Percentiles rank a stretch among this genome's conserved stretches.
Conservation (phyloP, 2,113 vertebrate species). For the Plestiodon gilberti region DNA sequence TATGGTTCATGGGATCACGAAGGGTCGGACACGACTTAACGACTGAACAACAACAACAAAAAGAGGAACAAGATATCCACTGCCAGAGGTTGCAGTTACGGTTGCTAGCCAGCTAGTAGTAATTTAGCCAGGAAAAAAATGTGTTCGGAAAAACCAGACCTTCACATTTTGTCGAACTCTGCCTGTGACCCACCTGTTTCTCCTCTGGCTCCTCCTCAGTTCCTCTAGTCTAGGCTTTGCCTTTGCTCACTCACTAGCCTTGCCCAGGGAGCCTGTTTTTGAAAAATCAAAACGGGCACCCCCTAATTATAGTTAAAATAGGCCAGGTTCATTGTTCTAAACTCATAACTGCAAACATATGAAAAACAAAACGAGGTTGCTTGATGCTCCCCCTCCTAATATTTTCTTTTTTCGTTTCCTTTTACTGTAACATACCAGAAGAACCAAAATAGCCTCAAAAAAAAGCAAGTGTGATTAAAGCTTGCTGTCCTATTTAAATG, state of each 20-base stretch:
- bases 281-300: not conserved
- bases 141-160: not conserved
- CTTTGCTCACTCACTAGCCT: not conserved
- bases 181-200: not conserved
- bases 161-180: not conserved
- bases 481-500: not conserved
- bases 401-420: slow-evolving; percentile 4
- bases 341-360: not conserved
- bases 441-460: not conserved
- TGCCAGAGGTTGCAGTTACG: not conserved
- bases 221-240: not conserved
- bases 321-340: too few relatives aligned
- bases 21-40: too few relatives aligned
- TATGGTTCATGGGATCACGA: too few relatives aligned
- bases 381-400: not conserved
- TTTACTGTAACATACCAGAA: not conserved
- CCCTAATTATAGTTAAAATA: not conserved
- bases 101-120: not conserved
- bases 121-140: not conserved
- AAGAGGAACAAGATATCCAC: not conserved
- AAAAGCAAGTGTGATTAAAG: not conserved
- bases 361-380: not conserved
- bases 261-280: not conserved
- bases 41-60: too few relatives aligned
- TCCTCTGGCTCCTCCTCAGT: not conserved